phyloP scores from a whole-genome alignment of 1,140 invertebrate species.

The Popillia japonica region DNA sequence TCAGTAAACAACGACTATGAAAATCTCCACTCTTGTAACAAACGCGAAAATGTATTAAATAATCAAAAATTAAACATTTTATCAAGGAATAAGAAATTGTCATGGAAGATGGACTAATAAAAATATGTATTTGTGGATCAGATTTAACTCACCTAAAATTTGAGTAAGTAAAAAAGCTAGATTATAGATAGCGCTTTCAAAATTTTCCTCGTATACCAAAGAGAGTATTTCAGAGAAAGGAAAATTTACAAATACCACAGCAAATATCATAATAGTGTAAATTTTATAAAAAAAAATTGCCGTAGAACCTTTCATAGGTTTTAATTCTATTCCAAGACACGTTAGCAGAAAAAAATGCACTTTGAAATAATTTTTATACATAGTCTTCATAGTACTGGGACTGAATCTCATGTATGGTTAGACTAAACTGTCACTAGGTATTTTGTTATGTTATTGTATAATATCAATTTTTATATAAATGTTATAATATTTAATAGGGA shows the following conservation, averaged over 20 bases:
- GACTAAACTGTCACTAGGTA: too few species aligned
- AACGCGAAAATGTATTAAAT: too few species aligned
- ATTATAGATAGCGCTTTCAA: conserved; percentile 39
- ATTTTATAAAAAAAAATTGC: neutral
- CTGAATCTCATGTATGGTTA: too few species aligned
- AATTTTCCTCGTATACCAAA: conserved; percentile 13
- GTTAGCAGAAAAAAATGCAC: neutral
- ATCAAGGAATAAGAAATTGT: neutral
- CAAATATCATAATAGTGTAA: neutral
- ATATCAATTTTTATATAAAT: too few species aligned
- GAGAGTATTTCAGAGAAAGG: neutral
- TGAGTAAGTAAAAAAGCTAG: conserved; percentile 40
- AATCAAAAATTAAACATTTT: too few species aligned
- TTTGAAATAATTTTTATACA: conserved; percentile 27
- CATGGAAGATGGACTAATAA: too few species aligned
- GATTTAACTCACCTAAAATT: neutral
- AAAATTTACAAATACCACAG: neutral
- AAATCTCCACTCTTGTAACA: too few species aligned
- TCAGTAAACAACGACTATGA: too few species aligned
- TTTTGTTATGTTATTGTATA: too few species aligned
- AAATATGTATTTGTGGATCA: neutral
- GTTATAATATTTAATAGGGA: too few species aligned
- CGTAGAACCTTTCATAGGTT: neutral
- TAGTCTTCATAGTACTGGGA: too few species aligned
- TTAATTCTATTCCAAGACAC: neutral